These are phyloP conservation scores for Linnaemya tessellans DNA, from an alignment of 2,888 invertebrate genomes.

Conservation along the genomic window DNA sequence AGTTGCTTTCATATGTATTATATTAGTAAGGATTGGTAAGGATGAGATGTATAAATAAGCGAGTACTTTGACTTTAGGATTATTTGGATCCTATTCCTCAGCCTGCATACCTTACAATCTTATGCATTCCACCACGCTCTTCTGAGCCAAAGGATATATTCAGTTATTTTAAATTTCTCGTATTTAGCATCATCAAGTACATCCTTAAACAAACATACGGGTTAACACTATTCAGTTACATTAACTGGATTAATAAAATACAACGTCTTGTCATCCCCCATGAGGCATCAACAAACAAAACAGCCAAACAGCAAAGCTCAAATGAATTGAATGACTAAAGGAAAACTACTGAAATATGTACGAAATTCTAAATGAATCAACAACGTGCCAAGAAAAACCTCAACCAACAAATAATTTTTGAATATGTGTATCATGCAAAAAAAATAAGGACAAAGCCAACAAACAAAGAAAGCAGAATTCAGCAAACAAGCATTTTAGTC, in stretches of 20 bases:
- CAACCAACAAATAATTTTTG: slow-evolving; percentile 37
- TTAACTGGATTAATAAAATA: slow-evolving; percentile 75
- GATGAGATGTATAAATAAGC: no score
- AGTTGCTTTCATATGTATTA: no score
- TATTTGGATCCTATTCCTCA: no score
- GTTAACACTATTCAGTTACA: slow-evolving; percentile 77
- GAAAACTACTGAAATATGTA: slow-evolving; percentile 53
- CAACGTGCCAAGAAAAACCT: slow-evolving; percentile 29
- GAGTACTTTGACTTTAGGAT: no score
- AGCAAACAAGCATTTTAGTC: slow-evolving; percentile 24
- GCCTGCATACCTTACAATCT: no score
- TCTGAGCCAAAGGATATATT: no score
- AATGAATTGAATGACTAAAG: slow-evolving; percentile 2
- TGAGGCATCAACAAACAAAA: not conserved
- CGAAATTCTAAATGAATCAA: slow-evolving; percentile 47
- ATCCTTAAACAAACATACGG: not conserved
- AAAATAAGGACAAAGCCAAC: not conserved
- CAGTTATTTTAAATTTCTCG: no score
- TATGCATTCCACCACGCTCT: no score
- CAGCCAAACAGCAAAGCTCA: slow-evolving; percentile 3
- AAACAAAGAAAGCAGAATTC: slow-evolving; percentile 29
- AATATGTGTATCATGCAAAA: not conserved
- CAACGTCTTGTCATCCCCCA: not conserved
- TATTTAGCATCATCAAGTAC: no score
- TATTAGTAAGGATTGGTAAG: no score